Evolutionary conservation across 2,888 invertebrate species (phyloP).

Genomic region (Drosophila acutilabella): DNA sequence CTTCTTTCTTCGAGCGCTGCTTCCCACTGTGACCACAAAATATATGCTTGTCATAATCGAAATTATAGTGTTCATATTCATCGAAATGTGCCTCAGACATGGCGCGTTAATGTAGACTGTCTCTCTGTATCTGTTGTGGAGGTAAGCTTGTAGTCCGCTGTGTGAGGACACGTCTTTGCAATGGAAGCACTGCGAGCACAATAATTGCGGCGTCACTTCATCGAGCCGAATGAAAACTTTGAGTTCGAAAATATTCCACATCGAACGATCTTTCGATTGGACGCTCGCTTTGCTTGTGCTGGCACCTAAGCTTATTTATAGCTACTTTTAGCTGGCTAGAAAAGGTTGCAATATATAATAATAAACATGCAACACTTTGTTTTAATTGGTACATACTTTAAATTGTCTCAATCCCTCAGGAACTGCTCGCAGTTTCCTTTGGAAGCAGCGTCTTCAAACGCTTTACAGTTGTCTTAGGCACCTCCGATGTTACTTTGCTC

Average conservation of each 20-base stretch:
- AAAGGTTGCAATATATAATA: too few relatives aligned
- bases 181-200: slow-evolving; percentile 17
- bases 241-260: slow-evolving; percentile 13
- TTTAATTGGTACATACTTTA: too few relatives aligned
- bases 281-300: neutral
- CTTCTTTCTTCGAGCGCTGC: slow-evolving; percentile 95
- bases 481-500: slow-evolving; percentile 1
- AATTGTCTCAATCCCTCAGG: too few relatives aligned
- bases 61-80: slow-evolving; percentile 97
- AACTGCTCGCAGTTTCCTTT: slow-evolving; percentile 31
- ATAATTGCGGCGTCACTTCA: slow-evolving; percentile 15
- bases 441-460: slow-evolving; percentile 57
- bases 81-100: slow-evolving; percentile 95
- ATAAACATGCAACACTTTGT: too few relatives aligned
- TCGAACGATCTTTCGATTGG: slow-evolving; percentile 15
- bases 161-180: slow-evolving; percentile 20
- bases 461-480: slow-evolving; percentile 29
- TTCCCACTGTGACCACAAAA: slow-evolving; percentile 95
- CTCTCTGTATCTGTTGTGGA: neutral
- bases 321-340: neutral
- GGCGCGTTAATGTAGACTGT: slow-evolving; percentile 48
- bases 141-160: neutral
- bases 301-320: neutral
- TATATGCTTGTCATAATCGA: slow-evolving; percentile 95
- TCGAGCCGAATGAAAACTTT: slow-evolving; percentile 40